A percentile compares a stretch with the other conserved stretches of the same genome.
phyloP scores from a whole-genome alignment of 2,888 invertebrate species.

The Tetranychus piercei region DNA sequence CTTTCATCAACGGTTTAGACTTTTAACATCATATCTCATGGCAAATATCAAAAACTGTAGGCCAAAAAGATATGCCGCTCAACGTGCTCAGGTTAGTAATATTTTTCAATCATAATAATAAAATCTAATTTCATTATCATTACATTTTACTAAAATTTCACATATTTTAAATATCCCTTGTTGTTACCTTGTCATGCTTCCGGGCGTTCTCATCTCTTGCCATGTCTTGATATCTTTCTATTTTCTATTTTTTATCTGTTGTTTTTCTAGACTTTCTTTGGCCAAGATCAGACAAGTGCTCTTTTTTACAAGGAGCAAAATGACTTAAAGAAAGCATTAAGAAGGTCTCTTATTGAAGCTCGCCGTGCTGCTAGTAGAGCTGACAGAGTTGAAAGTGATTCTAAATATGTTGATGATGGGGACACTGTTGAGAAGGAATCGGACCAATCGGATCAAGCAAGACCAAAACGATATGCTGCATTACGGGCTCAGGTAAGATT shows the following conservation, averaged over 20 bases:
- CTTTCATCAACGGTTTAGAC: background rate
- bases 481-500: background rate
- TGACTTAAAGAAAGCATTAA: constrained; percentile 11
- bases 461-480: background rate
- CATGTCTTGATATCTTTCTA: background rate
- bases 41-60: background rate
- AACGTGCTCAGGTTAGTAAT: constrained; percentile 2
- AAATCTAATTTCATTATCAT: no score
- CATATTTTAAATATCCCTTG: background rate
- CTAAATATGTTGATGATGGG: background rate
- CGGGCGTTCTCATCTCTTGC: background rate
- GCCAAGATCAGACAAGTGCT: background rate
- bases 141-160: background rate
- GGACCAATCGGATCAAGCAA: background rate
- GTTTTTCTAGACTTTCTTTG: background rate
- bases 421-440: background rate
- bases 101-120: background rate
- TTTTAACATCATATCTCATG: background rate
- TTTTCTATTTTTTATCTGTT: background rate
- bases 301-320: constrained; percentile 5
- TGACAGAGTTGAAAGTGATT: background rate
- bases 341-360: constrained; percentile 7
- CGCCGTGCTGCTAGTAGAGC: background rate
- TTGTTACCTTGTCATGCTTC: background rate
- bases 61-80: constrained; percentile 10